Conservation (phyloP, 1,140 invertebrate species). For the Berghia stephanieae region DNA sequence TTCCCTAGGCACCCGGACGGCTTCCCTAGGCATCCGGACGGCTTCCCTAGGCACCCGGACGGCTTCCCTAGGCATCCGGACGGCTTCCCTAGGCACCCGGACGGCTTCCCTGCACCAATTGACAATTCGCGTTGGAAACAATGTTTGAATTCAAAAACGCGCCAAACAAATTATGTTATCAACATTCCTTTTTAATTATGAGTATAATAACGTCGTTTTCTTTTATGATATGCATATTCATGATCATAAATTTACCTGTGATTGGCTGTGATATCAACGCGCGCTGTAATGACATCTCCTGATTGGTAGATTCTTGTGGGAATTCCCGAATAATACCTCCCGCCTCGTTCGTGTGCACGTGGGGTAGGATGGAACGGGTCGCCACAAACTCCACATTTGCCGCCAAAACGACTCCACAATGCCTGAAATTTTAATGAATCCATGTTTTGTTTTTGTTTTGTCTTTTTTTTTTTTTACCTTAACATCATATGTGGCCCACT, state of each 20-base stretch:
- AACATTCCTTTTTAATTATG: no score
- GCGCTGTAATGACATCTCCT: slow-evolving; percentile 75
- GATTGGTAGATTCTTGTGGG: slow-evolving; percentile 81
- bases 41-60: no score
- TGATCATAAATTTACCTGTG: slow-evolving; percentile 42
- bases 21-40: no score
- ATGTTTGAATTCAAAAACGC: no score
- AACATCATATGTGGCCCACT: neutral
- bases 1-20: no score
- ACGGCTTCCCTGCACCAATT: no score
- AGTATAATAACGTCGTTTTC: no score
- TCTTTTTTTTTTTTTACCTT: neutral
- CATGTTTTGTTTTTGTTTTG: neutral
- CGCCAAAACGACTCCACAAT: slow-evolving; percentile 47
- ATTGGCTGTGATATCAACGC: slow-evolving; percentile 47
- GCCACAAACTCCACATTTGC: slow-evolving; percentile 66
- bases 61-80: no score
- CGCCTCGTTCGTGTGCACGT: slow-evolving; percentile 87
- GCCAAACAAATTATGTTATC: no score
- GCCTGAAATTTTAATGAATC: slow-evolving; percentile 24
- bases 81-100: no score
- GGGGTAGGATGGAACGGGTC: slow-evolving; percentile 71
- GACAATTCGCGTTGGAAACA: no score
- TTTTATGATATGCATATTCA: no score
- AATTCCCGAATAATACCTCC: slow-evolving; percentile 84